Percentiles rank a stretch among this genome's conserved stretches.
These are phyloP conservation scores for Dasyprocta punctata DNA, from an alignment of 2,113 vertebrate genomes.

Conservation along the genomic window DNA sequence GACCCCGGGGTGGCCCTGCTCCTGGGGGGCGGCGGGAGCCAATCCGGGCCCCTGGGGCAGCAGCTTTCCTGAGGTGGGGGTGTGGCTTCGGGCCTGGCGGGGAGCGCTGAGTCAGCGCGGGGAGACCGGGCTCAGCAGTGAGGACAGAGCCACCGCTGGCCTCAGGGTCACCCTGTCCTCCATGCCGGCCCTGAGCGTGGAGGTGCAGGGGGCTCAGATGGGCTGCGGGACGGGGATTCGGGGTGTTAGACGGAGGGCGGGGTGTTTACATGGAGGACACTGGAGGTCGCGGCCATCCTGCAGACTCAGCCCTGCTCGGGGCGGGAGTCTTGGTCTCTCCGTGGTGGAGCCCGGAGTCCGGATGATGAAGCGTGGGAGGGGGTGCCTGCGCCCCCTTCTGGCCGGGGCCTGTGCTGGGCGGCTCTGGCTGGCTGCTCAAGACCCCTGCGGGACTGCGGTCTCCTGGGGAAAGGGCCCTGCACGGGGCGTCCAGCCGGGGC, in stretches of 20 bases:
- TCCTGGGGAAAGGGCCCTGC: neutral
- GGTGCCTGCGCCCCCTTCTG: neutral
- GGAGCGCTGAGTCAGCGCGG: constrained; percentile 39
- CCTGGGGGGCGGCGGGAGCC: neutral
- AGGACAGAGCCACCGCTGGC: neutral
- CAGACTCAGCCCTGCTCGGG: neutral
- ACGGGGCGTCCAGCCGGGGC: accelerated
- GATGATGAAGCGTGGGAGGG: neutral
- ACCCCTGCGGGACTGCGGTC: neutral
- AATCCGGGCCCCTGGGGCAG: neutral
- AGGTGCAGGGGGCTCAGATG: neutral
- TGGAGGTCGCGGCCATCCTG: too few species aligned
- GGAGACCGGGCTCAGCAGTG: neutral
- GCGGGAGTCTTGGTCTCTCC: neutral
- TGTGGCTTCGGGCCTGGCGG: neutral
- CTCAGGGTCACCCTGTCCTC: neutral
- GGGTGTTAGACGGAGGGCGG: neutral
- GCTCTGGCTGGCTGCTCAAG: neutral
- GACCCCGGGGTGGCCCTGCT: accelerated
- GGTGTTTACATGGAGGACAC: neutral
- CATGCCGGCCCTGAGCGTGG: neutral
- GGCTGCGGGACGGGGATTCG: accelerated
- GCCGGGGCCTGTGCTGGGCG: neutral
- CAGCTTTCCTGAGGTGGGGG: neutral
- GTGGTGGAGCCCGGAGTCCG: neutral